phyloP scores from a whole-genome alignment of 1,140 invertebrate species.

The Eriocheir sinensis region DNA sequence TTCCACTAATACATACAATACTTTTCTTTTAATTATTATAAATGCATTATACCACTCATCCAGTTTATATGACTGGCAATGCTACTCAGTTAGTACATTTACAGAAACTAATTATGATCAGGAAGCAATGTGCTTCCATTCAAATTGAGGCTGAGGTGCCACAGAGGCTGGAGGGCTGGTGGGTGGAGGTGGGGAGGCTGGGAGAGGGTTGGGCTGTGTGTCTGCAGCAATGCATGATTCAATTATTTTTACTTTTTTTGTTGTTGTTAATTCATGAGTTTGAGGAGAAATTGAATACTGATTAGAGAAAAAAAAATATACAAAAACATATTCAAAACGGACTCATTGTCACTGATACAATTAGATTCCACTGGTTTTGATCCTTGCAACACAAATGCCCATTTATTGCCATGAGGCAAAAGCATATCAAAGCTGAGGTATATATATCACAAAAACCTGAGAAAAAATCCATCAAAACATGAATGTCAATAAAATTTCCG shows the following conservation, averaged over 20 bases:
- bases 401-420: conserved; percentile 48
- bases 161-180: conserved; percentile 12
- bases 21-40: neutral
- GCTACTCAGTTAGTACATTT: neutral
- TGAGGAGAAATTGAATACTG: neutral
- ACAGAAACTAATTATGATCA: neutral
- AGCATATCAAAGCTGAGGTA: conserved; percentile 71
- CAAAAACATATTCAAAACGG: neutral
- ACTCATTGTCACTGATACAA: neutral
- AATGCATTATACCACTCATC: conserved; percentile 3
- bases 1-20: conserved; percentile 24
- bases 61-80: neutral
- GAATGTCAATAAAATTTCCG: neutral
- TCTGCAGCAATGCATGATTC: conserved; percentile 37
- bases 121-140: neutral
- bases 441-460: conserved; percentile 75
- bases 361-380: conserved; percentile 1
- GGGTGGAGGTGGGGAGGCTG: conserved; percentile 5
- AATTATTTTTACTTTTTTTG: neutral
- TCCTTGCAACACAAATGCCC: conserved; percentile 65
- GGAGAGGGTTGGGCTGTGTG: neutral
- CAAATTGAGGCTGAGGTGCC: conserved; percentile 10
- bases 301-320: neutral
- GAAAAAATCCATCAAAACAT: conserved; percentile 68
- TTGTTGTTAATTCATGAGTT: neutral